Evolutionary conservation across 2,113 vertebrate species (phyloP), one percentile per base, ranked within the genome.

Genomic region (Elephas maximus): DNA sequence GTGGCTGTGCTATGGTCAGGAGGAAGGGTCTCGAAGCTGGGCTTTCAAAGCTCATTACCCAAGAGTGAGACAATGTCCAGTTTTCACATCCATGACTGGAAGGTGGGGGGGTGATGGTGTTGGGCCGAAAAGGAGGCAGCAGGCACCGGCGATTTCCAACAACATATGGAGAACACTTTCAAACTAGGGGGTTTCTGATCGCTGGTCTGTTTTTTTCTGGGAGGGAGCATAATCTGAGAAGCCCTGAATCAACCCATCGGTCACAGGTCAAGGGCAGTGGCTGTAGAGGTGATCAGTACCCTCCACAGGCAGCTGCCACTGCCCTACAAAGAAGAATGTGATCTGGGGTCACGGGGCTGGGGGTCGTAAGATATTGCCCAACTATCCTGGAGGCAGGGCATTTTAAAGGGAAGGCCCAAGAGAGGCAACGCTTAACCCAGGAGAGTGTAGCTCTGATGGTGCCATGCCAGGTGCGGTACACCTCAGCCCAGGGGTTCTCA

Each of bases 381-480:
- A 33, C 20, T 23, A 9, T 41, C 48, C 48, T 26, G 11, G n/a
- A 81, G 28, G 21, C 8, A 24, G 69, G 14, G 24, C 30, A 0
- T 24, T 78, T 45, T n/a, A 6, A 45, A 65, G 63, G 86, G 18
- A 6, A 37, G 15, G 21, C 20, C 79, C 30, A 33, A 26, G 74
- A 26, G 26, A 87, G 62, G 60, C 20, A 11, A 1, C 17, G 14
- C 37, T 7, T 1, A 6, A 7, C 23, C 23, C 57, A 4, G 76
- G 18, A 44, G 21, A 2, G 9, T 17, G 41, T 26, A 24, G 44
- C 33, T 37, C 15, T n/a, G 12, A 26, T 1, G 5, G 20, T 0
- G 2, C 7, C 65, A 62, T 0, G 5, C 28, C 28, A 44, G 28
- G 51, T 21, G 5, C 28, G 0, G 4, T 0, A 21, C 9, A 8